Conservation (phyloP, 2,888 invertebrate species). For the Panzeria rudis region DNA sequence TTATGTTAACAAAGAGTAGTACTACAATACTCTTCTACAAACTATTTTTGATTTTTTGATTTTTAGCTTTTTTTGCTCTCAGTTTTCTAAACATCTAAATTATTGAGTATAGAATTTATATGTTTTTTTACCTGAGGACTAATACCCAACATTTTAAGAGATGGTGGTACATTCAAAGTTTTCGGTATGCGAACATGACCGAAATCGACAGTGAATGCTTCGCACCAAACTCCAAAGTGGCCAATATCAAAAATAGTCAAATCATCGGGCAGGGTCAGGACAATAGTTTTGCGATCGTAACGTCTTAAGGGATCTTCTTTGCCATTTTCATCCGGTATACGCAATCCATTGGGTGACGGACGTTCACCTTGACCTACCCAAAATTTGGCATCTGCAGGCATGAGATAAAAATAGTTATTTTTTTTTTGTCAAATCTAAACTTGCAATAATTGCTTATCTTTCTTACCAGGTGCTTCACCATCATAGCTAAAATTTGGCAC, state of each 20-base stretch:
- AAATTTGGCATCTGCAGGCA: conserved; percentile 92
- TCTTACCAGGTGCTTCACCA: conserved; percentile 94
- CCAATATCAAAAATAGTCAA: conserved; percentile 96
- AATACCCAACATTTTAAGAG: conserved; percentile 95
- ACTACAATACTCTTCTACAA: conserved; percentile 4
- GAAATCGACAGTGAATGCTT: conserved; percentile 96
- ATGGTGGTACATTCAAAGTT: conserved; percentile 92
- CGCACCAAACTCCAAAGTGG: conserved; percentile 97
- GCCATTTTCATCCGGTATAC: conserved; percentile 96
- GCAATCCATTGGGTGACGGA: conserved; percentile 92
- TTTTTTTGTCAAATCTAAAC: not conserved
- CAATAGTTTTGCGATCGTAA: conserved; percentile 94
- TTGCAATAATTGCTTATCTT: not conserved
- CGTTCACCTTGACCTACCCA: conserved; percentile 94
- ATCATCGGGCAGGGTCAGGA: conserved; percentile 94
- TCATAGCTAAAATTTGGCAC: conserved; percentile 96
- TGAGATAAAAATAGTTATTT: not conserved
- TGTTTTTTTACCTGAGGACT: conserved; percentile 93
- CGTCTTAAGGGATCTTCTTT: conserved; percentile 90
- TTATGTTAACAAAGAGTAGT: conserved; percentile 34
- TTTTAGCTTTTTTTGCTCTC: conserved; percentile 49
- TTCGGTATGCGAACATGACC: conserved; percentile 92
- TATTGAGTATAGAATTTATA: conserved; percentile 79
- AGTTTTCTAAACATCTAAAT: conserved; percentile 75
- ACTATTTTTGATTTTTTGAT: conserved; percentile 6